Conservation (phyloP, 2,113 vertebrate species). For the Oceanodroma tethys region DNA sequence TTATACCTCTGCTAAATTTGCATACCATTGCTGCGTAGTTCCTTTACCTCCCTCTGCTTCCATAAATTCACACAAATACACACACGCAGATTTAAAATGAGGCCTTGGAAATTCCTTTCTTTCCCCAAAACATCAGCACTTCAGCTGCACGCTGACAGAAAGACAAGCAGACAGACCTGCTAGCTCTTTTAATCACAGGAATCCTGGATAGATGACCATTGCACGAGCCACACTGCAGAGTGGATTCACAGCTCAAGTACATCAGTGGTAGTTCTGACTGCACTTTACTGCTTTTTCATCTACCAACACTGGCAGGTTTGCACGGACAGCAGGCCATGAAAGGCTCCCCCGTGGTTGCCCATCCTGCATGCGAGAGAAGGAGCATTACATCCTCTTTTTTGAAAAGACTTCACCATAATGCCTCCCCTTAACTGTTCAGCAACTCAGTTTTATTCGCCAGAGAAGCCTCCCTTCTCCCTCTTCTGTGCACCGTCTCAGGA, state of each 20-base stretch:
- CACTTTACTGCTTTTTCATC: neutral
- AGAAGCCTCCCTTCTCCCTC: neutral
- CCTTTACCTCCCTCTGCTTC: neutral
- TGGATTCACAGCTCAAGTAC: neutral
- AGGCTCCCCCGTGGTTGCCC: neutral
- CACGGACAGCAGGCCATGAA: neutral
- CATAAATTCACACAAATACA: neutral
- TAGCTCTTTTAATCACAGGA: neutral
- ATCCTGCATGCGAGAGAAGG: neutral
- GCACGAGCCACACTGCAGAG: neutral
- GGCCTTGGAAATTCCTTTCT: neutral
- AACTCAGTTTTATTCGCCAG: neutral
- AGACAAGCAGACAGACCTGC: neutral
- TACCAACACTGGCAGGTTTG: neutral
- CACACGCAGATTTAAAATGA: neutral
- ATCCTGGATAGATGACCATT: neutral
- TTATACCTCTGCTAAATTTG: neutral
- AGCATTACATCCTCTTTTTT: neutral
- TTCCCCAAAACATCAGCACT: neutral
- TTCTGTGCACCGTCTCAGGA: neutral
- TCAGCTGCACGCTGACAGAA: neutral
- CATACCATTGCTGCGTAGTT: neutral
- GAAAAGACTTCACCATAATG: neutral
- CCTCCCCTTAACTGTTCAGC: neutral
- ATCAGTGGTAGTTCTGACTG: neutral